Percentiles rank a stretch among this genome's conserved stretches.
These are phyloP conservation scores for Dryomyza anilis DNA, from an alignment of 2,888 invertebrate genomes.

Conservation along the genomic window DNA sequence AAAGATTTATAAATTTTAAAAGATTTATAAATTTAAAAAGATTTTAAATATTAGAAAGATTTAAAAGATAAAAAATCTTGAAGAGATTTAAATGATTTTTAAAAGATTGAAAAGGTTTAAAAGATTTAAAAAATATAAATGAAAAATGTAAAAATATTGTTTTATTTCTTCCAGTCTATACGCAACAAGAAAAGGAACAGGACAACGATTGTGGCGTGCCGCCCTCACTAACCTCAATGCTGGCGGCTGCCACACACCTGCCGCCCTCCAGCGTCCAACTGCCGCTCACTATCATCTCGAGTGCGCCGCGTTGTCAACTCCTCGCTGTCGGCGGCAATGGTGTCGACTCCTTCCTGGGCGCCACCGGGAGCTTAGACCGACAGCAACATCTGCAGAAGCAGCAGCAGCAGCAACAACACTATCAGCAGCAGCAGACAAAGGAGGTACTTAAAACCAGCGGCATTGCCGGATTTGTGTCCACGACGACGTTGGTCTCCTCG, in stretches of 20 bases:
- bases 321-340: constrained; percentile 30
- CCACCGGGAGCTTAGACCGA: constrained; percentile 34
- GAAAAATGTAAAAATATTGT: too few species aligned
- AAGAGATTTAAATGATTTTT: too few species aligned
- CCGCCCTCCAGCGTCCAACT: constrained; percentile 44
- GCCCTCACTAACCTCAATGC: constrained; percentile 38
- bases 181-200: constrained; percentile 59
- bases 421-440: constrained; percentile 1
- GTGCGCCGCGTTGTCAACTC: constrained; percentile 55
- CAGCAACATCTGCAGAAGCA: constrained; percentile 34
- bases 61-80: too few species aligned
- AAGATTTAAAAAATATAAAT: too few species aligned
- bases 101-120: too few species aligned
- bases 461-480: constrained; percentile 21
- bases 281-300: constrained; percentile 58
- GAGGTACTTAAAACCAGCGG: not conserved
- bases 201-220: constrained; percentile 55
- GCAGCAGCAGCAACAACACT: constrained; percentile 20
- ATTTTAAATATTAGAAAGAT: too few species aligned
- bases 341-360: constrained; percentile 52
- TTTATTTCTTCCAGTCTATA: constrained; percentile 53
- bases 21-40: too few species aligned
- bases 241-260: constrained; percentile 28
- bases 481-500: constrained; percentile 39
- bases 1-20: too few species aligned